Evolutionary conservation across 53 echinoderm and acorn worm genomes (phyloP).

Genomic region (Crossaster papposus): DNA sequence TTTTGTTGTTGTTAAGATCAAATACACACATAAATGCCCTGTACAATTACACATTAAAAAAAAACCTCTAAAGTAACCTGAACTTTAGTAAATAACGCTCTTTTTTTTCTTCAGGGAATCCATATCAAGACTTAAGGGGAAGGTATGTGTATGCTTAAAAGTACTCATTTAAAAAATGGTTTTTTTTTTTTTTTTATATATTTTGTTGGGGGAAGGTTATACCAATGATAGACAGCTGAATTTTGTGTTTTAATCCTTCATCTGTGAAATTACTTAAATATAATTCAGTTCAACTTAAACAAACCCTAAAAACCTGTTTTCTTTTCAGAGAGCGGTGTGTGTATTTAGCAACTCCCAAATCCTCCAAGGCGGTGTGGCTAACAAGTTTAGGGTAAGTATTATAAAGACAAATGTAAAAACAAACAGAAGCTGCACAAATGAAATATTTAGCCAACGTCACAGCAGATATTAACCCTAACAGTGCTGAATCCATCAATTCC

Average conservation of each 20-base stretch:
- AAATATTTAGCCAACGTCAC: too few species aligned
- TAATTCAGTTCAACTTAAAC: too few species aligned
- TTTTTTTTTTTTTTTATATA: neutral
- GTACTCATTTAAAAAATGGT: neutral
- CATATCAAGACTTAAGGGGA: slow-evolving; percentile 69
- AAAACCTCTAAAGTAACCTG: neutral
- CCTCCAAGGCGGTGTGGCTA: slow-evolving; percentile 96
- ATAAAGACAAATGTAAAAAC: neutral
- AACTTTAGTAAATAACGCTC: neutral
- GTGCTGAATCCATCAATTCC: neutral
- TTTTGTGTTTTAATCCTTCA: neutral
- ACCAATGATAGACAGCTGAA: neutral
- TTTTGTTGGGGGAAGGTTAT: neutral
- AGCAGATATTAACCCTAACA: too few species aligned
- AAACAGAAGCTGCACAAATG: too few species aligned
- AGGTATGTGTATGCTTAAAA: slow-evolving; percentile 60
- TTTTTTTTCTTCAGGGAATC: slow-evolving; percentile 35
- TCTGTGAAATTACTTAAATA: neutral
- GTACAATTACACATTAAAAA: neutral
- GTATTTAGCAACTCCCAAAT: slow-evolving; percentile 87
- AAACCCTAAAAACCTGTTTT: neutral
- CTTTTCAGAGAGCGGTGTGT: slow-evolving; percentile 79
- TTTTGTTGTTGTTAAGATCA: neutral
- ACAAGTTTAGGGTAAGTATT: slow-evolving; percentile 95
- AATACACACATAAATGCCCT: neutral